Evolutionary conservation across 2,888 invertebrate species (phyloP).

Genomic region (Esperia sulphurella): DNA sequence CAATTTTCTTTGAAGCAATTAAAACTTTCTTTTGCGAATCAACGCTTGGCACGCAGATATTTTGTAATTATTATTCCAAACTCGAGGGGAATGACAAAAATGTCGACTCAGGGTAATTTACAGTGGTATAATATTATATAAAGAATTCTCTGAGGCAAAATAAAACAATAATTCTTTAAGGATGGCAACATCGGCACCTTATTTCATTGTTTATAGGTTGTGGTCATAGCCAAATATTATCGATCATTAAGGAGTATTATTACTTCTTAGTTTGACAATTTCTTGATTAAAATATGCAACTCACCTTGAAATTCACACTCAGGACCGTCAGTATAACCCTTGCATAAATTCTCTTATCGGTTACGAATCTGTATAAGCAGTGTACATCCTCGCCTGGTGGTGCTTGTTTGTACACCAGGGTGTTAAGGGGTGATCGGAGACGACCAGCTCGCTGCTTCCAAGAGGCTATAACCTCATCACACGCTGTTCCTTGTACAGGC

Average conservation of each 20-base stretch:
- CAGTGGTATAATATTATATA: no score
- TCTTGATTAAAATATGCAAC: slow-evolving; percentile 4
- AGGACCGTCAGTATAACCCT: slow-evolving; percentile 88
- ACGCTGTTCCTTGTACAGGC: slow-evolving; percentile 88
- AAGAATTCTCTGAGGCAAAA: no score
- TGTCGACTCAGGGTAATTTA: no score
- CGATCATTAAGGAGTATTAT: no score
- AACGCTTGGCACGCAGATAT: not conserved
- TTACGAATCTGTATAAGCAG: slow-evolving; percentile 91
- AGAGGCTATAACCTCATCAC: slow-evolving; percentile 92
- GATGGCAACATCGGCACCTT: no score
- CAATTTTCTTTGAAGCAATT: not conserved
- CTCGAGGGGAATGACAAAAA: not conserved
- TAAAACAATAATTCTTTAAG: no score
- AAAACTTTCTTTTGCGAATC: not conserved
- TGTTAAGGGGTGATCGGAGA: slow-evolving; percentile 91
- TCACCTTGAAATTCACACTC: slow-evolving; percentile 89
- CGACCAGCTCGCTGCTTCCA: slow-evolving; percentile 89
- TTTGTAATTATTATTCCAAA: not conserved
- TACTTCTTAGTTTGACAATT: no score
- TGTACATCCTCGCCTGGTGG: slow-evolving; percentile 86
- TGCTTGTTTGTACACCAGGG: slow-evolving; percentile 90
- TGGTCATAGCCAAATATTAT: no score
- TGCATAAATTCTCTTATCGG: slow-evolving; percentile 89
- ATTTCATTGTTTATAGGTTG: no score